phyloP scores from a whole-genome alignment of 92 coral and sea anemone genomes.

The Umimayanthus chanpuru region DNA sequence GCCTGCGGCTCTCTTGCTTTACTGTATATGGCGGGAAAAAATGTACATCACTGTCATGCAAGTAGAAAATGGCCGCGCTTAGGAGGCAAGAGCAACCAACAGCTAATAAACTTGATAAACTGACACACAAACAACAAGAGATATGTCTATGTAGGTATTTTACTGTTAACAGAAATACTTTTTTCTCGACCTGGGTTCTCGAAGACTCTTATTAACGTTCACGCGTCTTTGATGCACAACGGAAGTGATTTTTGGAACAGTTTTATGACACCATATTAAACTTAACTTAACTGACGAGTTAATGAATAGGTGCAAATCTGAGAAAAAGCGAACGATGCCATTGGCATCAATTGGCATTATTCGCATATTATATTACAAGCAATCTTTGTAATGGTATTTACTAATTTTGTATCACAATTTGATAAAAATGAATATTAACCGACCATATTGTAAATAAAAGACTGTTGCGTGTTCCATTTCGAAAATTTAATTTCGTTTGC shows the following conservation, averaged over 20 bases:
- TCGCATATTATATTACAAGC: neutral
- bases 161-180: too few species aligned
- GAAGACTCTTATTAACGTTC: too few species aligned
- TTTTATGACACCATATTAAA: neutral
- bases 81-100: too few species aligned
- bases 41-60: neutral
- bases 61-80: neutral
- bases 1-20: neutral
- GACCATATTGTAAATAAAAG: too few species aligned
- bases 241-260: constrained; percentile 8
- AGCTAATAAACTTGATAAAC: too few species aligned
- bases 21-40: constrained; percentile 5
- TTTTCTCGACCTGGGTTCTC: too few species aligned
- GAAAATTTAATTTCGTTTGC: too few species aligned
- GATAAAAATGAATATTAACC: too few species aligned
- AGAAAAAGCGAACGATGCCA: neutral
- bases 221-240: neutral
- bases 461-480: too few species aligned
- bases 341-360: neutral
- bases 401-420: too few species aligned
- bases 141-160: too few species aligned
- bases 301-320: constrained; percentile 26
- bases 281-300: neutral
- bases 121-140: neutral
- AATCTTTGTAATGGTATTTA: too few species aligned